phyloP scores from a whole-genome alignment of 2,888 invertebrate genomes.

The Falcaria lacertinaria region DNA sequence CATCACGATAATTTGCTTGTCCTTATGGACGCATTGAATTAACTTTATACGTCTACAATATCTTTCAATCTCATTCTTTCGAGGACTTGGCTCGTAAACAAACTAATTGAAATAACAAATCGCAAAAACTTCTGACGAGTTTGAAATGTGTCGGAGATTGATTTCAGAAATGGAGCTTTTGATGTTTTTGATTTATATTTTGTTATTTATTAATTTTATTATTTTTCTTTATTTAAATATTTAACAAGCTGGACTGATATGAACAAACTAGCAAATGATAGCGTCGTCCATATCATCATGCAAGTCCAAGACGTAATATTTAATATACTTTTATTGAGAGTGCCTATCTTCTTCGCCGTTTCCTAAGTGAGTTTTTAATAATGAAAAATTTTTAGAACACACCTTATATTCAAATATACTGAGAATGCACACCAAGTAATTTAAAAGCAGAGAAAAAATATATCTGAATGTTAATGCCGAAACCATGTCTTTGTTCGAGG shows the following conservation, averaged over 20 bases:
- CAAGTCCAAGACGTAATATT: no score
- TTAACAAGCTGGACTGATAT: no score
- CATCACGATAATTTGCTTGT: constrained; percentile 22
- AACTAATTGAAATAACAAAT: constrained; percentile 2
- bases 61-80: constrained; percentile 1
- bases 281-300: no score
- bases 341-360: no score
- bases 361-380: no score
- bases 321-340: no score
- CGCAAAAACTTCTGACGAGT: not conserved
- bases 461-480: constrained; percentile 7
- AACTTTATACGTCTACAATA: constrained; percentile 1
- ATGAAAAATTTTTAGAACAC: not conserved
- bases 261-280: no score
- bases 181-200: no score
- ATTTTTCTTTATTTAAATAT: no score
- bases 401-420: not conserved
- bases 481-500: constrained; percentile 12
- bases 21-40: constrained; percentile 20
- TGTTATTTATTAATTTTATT: no score
- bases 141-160: not conserved
- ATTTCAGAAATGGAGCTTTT: not conserved
- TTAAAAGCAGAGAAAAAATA: constrained; percentile 12
- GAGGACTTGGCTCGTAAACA: constrained; percentile 2
- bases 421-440: constrained; percentile 4